These are phyloP conservation scores for Euschistus heros DNA, from an alignment of 1,140 invertebrate species.

Conservation along the genomic window DNA sequence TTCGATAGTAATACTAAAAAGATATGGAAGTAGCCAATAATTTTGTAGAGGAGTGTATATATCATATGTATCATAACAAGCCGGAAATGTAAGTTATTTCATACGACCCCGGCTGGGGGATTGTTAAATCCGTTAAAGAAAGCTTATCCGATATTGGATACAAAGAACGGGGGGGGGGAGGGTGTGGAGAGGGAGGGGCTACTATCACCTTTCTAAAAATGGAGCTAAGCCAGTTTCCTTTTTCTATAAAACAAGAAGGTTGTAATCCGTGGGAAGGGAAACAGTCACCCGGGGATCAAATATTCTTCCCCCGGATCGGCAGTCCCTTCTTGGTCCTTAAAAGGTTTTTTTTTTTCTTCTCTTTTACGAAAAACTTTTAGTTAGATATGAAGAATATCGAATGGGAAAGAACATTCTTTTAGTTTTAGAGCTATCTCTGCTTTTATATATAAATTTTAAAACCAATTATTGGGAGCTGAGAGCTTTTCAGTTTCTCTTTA, in stretches of 20 bases:
- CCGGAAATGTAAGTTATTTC: too few relatives aligned
- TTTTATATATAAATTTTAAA: conserved; percentile 4
- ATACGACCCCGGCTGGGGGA: too few relatives aligned
- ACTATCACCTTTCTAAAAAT: too few relatives aligned
- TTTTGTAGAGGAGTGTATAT: too few relatives aligned
- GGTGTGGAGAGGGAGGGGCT: background rate
- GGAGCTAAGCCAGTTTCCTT: conserved; percentile 3
- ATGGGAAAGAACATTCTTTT: conserved; percentile 4
- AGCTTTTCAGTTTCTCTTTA: background rate
- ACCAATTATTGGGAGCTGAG: conserved; percentile 1
- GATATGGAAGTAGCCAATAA: too few relatives aligned
- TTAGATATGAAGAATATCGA: background rate
- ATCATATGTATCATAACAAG: too few relatives aligned
- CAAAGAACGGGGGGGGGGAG: background rate
- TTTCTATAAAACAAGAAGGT: conserved; percentile 10
- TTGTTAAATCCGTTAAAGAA: too few relatives aligned
- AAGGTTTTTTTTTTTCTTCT: background rate
- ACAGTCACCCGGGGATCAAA: background rate
- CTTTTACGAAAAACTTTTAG: background rate
- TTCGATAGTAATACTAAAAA: too few relatives aligned
- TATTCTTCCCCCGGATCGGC: conserved; percentile 1
- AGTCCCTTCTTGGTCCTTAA: background rate
- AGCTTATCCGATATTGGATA: conserved; percentile 1
- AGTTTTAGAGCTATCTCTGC: conserved; percentile 4
- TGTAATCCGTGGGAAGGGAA: conserved; percentile 8